Percentiles rank a stretch among this genome's conserved stretches.
These are phyloP conservation scores for Macroramphosus scolopax DNA, from an alignment of 2,797 vertebrate species.

Conservation along the genomic window DNA sequence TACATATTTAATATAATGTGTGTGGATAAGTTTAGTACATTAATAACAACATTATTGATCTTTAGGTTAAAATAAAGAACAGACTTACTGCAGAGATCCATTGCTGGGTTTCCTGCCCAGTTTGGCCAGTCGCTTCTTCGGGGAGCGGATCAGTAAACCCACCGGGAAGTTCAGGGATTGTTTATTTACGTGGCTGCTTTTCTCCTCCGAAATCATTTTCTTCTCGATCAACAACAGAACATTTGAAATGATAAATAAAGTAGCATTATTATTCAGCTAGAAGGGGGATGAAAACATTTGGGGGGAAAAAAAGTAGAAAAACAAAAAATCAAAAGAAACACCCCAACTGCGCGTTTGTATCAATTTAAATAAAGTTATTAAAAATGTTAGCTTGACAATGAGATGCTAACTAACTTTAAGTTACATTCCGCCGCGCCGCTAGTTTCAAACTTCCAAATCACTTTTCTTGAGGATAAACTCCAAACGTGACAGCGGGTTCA, in stretches of 20 bases:
- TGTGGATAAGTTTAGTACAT: too few relatives aligned
- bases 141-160: conserved; percentile 78
- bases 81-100: conserved; percentile 81
- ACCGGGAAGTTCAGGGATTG: conserved; percentile 75
- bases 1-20: too few relatives aligned
- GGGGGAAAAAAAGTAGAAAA: too few relatives aligned
- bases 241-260: neutral
- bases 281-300: too few relatives aligned
- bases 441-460: conserved; percentile 16
- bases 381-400: too few relatives aligned
- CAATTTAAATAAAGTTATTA: too few relatives aligned
- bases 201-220: conserved; percentile 80
- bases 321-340: too few relatives aligned
- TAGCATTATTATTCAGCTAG: conserved; percentile 19
- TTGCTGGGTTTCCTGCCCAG: conserved; percentile 81
- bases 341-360: neutral
- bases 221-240: conserved; percentile 13
- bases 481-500: neutral
- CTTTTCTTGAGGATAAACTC: conserved; percentile 15
- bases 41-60: too few relatives aligned
- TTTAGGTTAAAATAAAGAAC: too few relatives aligned
- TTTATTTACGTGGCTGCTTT: conserved; percentile 67
- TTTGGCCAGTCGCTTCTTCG: conserved; percentile 75
- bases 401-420: too few relatives aligned
- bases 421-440: too few relatives aligned